These are phyloP conservation scores for Umimayanthus kanabou DNA, from an alignment of 92 coral and sea anemone genomes.

Conservation along the genomic window DNA sequence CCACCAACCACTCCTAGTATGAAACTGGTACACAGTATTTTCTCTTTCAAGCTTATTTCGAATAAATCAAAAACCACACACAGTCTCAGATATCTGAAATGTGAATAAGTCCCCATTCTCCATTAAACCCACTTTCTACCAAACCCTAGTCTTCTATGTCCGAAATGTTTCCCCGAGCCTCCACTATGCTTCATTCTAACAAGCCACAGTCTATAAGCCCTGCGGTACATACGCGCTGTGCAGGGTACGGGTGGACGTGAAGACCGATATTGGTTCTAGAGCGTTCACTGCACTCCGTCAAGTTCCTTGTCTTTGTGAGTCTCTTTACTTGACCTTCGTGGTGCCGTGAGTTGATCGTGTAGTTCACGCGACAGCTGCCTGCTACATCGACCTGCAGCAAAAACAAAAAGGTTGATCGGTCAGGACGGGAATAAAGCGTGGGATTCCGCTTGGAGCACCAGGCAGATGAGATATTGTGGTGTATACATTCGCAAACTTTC, in stretches of 20 bases:
- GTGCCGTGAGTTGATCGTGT: conserved; percentile 72
- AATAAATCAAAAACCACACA: too few species aligned
- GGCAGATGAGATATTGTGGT: background rate
- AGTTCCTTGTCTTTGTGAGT: conserved; percentile 74
- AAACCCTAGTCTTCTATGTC: too few species aligned
- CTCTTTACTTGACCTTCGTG: conserved; percentile 66
- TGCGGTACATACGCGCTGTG: conserved; percentile 30
- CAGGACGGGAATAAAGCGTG: background rate
- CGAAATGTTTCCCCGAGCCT: too few species aligned
- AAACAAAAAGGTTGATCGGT: background rate
- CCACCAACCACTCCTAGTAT: too few species aligned
- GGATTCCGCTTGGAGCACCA: background rate
- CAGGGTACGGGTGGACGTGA: conserved; percentile 74
- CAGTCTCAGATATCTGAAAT: too few species aligned
- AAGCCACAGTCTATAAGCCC: background rate
- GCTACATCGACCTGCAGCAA: conserved; percentile 78
- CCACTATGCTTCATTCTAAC: background rate
- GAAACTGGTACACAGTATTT: too few species aligned
- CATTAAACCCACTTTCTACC: background rate
- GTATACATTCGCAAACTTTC: too few species aligned
- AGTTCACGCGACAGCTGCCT: conserved; percentile 79
- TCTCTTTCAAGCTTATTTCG: too few species aligned
- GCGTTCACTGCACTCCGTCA: conserved; percentile 80
- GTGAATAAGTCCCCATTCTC: too few species aligned
- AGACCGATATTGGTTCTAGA: conserved; percentile 86